A percentile compares a stretch with the other conserved stretches of the same genome.
Evolutionary conservation across 2,113 vertebrate genomes (phyloP).

Genomic region (Dolichotis patagonum): DNA sequence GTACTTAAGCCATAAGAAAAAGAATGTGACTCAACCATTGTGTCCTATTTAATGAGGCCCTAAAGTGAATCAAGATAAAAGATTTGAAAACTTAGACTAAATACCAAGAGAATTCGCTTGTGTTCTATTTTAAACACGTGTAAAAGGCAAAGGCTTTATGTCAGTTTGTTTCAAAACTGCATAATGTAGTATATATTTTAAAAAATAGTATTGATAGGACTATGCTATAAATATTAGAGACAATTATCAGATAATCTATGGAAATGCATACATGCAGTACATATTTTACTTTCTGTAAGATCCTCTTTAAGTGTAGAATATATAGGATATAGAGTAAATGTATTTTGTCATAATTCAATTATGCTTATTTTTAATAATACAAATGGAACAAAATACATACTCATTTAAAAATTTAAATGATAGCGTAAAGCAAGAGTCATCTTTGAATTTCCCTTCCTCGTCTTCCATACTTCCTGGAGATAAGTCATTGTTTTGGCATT

Average conservation of each 20-base stretch:
- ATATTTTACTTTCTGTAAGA: not conserved
- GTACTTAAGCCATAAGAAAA: conserved; percentile 16
- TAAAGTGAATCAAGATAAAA: conserved; percentile 6
- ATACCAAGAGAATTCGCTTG: not conserved
- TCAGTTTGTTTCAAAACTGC: not conserved
- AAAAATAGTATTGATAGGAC: not conserved
- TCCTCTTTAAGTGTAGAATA: not conserved
- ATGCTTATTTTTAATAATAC: conserved; percentile 43
- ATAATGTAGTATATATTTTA: not conserved
- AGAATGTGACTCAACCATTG: not conserved
- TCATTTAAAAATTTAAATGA: not conserved
- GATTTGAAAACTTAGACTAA: not conserved
- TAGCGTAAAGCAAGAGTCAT: not conserved
- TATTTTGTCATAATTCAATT: not conserved
- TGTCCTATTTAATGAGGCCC: not conserved
- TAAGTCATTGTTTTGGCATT: not conserved
- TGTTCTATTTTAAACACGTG: conserved; percentile 26
- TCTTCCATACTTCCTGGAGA: not conserved
- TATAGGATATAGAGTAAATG: not conserved
- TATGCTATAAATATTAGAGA: conserved; percentile 1
- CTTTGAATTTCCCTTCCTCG: not conserved
- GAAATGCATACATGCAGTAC: not conserved
- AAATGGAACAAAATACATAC: not conserved
- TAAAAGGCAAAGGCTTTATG: conserved; percentile 36
- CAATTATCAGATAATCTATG: not conserved